Evolutionary conservation across 2,888 invertebrate genomes (phyloP).

Genomic region (Caenorhabditis sp.): DNA sequence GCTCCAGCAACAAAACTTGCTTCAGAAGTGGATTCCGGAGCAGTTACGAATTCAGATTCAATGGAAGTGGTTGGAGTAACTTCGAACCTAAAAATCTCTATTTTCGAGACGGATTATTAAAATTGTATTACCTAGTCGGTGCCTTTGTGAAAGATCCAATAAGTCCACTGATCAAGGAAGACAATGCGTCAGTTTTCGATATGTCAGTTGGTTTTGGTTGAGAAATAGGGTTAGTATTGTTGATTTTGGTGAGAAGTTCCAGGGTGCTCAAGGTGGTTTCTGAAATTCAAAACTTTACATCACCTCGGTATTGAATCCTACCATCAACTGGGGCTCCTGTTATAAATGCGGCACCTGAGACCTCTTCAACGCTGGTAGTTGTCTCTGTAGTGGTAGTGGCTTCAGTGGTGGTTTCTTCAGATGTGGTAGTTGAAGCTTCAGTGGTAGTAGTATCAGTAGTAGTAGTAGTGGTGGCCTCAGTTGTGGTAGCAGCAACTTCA

Average conservation of each 20-base stretch:
- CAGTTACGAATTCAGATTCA: slow-evolving; percentile 17
- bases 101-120: too few species aligned
- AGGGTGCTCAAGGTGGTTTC: slow-evolving; percentile 51
- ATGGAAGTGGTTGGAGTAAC: slow-evolving; percentile 3
- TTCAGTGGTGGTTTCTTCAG: slow-evolving; percentile 10
- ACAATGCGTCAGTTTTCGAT: slow-evolving; percentile 64
- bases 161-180: slow-evolving; percentile 64
- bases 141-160: slow-evolving; percentile 55
- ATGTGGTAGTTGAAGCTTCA: slow-evolving; percentile 15
- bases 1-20: slow-evolving; percentile 12
- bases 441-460: slow-evolving; percentile 15
- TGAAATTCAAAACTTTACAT: slow-evolving; percentile 16
- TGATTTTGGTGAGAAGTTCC: slow-evolving; percentile 56
- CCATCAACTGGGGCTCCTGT: slow-evolving; percentile 56
- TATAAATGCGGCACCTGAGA: slow-evolving; percentile 35
- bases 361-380: slow-evolving; percentile 23
- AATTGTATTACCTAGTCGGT: too few species aligned
- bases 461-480: slow-evolving; percentile 16
- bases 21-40: slow-evolving; percentile 20
- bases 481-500: slow-evolving; percentile 15
- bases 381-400: slow-evolving; percentile 9
- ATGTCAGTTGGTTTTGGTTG: slow-evolving; percentile 56
- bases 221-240: slow-evolving; percentile 23
- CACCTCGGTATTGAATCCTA: background rate
- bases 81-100: background rate